These are phyloP conservation scores for Malacosoma neustria DNA, from an alignment of 2,888 invertebrate species.

Conservation along the genomic window DNA sequence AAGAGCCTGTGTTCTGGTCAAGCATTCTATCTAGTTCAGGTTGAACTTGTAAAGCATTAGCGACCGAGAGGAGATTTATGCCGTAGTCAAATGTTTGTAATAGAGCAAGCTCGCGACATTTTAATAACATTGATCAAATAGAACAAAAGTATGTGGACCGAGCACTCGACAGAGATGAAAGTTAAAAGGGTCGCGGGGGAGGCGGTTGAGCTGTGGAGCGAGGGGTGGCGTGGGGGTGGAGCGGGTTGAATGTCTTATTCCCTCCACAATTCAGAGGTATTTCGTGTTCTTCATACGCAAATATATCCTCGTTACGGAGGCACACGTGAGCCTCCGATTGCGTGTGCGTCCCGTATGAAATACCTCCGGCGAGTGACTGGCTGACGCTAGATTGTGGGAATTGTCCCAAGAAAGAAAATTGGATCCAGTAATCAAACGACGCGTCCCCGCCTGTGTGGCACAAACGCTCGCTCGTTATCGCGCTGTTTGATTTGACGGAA, in stretches of 20 bases:
- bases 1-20: too few relatives aligned
- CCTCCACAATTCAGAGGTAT: conserved; percentile 75
- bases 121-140: conserved; percentile 76
- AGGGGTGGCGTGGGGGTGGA: conserved; percentile 33
- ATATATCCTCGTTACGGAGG: conserved; percentile 73
- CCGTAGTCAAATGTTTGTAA: conserved; percentile 67
- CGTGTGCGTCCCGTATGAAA: conserved; percentile 56
- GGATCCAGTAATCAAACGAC: conserved; percentile 57
- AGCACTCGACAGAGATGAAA: conserved; percentile 75
- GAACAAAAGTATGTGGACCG: conserved; percentile 75
- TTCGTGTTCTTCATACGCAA: conserved; percentile 76
- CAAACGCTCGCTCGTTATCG: conserved; percentile 41
- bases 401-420: conserved; percentile 54
- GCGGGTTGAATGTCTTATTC: conserved; percentile 74
- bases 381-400: conserved; percentile 45
- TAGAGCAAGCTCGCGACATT: conserved; percentile 67
- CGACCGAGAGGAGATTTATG: too few relatives aligned
- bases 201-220: conserved; percentile 5
- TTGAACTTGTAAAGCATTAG: too few relatives aligned
- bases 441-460: conserved; percentile 23
- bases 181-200: conserved; percentile 71
- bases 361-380: conserved; percentile 38
- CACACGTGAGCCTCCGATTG: conserved; percentile 71
- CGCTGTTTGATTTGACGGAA: conserved; percentile 28
- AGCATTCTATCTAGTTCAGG: too few relatives aligned